Evolutionary conservation across 2,797 vertebrate genomes (phyloP), one percentile per base, ranked within the genome.

Genomic region (Phoebastria nigripes): DNA sequence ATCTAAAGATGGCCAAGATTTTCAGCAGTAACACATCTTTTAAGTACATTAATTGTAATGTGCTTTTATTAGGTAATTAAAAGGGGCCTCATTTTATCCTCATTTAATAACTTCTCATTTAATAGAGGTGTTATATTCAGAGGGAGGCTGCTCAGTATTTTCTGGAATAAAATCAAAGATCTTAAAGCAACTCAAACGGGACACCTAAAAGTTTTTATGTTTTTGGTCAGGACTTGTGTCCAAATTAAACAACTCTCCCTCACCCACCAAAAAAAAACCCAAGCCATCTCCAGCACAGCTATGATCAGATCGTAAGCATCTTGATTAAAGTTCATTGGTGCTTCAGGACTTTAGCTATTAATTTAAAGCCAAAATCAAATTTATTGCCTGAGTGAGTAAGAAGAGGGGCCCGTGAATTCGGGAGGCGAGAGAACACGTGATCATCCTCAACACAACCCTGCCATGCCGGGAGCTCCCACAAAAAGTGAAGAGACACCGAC

Each of bases 31-130:
- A 94, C 44, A 76, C 66, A 76, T 54, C 81, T 62, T 88, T 65
- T 80, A 84, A 93, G 70, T 18, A 82, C 13, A 44, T 79, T 79
- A 83, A 90, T 70, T 80, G 63, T 37, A 69, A 83, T 19, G 26
- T 55, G 6, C 11, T 94, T 89, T 90, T 81, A 90, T 58, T 61
- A 76, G 49, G 18, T 71, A 62, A 93, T 88, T 87, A 90, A 90
- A 72, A 91, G 65, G 24, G 46, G 11, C 31, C 65, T 91, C 15
- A 52, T 73, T 89, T 95, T 87, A 87, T 82, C 56, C 72, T 83
- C 49, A 55, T 85, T 91, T 93, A 89, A 87, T 84, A 94, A 86
- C n/a, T 65, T 20, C 81, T 63, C n/a, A 51, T 81, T 89, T 92
- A 79, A 62, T 29, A 66, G 59, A 59, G 66, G 84, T 1, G 21